These are phyloP conservation scores for Dinomys branickii DNA, from an alignment of 2,113 vertebrate species.

Conservation along the genomic window DNA sequence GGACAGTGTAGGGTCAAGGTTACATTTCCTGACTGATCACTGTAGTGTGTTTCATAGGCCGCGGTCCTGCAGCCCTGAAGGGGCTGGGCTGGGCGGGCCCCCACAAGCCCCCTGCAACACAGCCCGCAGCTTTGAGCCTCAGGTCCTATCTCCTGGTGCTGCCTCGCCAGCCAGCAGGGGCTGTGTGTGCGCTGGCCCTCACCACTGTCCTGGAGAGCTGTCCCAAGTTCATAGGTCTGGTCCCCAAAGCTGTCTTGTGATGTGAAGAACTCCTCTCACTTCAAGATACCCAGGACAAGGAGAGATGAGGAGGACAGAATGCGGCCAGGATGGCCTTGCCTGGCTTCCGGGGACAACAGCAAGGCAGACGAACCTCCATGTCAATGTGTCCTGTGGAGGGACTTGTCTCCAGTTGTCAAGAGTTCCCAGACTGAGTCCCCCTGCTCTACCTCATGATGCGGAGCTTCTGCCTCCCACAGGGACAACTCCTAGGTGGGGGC, in stretches of 20 bases:
- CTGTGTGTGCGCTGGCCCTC: not conserved
- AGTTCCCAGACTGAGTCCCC: not conserved
- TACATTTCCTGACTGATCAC: not conserved
- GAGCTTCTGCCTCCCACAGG: not conserved
- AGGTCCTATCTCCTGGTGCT: not conserved
- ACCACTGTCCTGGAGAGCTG: not conserved
- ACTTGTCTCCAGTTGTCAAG: not conserved
- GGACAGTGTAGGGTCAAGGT: not conserved
- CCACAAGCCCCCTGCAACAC: not conserved
- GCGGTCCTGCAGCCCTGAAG: not conserved
- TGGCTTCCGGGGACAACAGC: not conserved
- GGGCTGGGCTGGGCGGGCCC: not conserved
- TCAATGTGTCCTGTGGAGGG: not conserved
- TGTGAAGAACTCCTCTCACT: not conserved
- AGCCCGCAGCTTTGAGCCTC: not conserved
- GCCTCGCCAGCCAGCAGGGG: not conserved
- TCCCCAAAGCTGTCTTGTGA: not conserved
- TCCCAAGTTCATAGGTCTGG: not conserved
- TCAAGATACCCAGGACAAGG: not conserved
- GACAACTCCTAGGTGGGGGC: not conserved
- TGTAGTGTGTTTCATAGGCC: not conserved
- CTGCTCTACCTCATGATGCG: fast-evolving
- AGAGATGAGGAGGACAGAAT: not conserved
- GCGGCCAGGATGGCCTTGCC: not conserved
- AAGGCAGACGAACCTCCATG: not conserved